Percentiles rank a stretch among this genome's conserved stretches.
Evolutionary conservation across 2,797 vertebrate genomes (phyloP).

Genomic region (Sus cebifrons): DNA sequence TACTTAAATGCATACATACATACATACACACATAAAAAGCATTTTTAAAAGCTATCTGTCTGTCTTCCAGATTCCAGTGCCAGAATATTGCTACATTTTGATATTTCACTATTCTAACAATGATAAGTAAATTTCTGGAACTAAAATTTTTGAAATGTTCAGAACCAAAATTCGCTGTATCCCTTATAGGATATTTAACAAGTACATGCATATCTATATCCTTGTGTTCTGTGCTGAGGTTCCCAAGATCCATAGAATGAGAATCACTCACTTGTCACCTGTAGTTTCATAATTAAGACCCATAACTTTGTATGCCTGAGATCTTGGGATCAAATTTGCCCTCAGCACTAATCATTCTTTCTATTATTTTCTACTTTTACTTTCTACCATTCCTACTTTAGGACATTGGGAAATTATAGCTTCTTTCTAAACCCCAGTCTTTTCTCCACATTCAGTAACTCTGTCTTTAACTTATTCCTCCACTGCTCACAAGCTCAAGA

Average conservation of each 20-base stretch:
- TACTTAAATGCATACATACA: no score
- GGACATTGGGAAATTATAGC: not conserved
- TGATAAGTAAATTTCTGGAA: not conserved
- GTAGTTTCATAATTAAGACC: not conserved
- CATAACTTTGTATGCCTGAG: not conserved
- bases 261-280: not conserved
- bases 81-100: not conserved
- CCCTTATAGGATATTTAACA: not conserved
- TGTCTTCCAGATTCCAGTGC: conserved; percentile 16
- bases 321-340: not conserved
- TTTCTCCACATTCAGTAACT: not conserved
- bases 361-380: no score
- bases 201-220: not conserved
- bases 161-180: not conserved
- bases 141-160: conserved; percentile 7
- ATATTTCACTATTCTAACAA: not conserved
- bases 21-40: not conserved
- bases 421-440: not conserved
- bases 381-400: not conserved
- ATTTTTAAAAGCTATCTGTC: not conserved
- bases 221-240: fast-evolving
- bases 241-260: not conserved
- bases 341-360: not conserved
- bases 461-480: not conserved
- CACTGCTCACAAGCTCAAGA: not conserved